Percentiles rank a stretch among this genome's conserved stretches.
These are phyloP conservation scores for Penaeus chinensis DNA, from an alignment of 1,140 invertebrate genomes.

Conservation along the genomic window DNA sequence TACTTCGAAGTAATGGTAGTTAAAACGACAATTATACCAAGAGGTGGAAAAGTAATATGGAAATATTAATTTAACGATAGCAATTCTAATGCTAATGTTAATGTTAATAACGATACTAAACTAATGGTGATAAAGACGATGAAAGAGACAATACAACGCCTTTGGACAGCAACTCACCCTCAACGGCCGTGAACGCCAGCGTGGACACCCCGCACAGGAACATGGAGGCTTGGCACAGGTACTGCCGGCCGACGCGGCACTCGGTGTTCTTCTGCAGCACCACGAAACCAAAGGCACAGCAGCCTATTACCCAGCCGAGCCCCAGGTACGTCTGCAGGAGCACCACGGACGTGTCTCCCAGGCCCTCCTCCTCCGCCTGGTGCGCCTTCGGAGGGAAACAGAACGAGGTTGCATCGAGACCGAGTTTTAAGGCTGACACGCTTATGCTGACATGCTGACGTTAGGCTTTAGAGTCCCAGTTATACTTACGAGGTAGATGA, in stretches of 20 bases:
- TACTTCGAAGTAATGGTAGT: background rate
- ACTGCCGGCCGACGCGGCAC: slow-evolving; percentile 86
- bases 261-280: slow-evolving; percentile 85
- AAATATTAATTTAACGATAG: background rate
- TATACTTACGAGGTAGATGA: slow-evolving; percentile 81
- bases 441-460: background rate
- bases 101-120: background rate
- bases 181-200: slow-evolving; percentile 83
- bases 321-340: slow-evolving; percentile 84
- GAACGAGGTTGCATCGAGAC: background rate
- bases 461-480: too few species aligned
- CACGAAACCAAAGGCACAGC: slow-evolving; percentile 82
- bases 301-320: slow-evolving; percentile 84
- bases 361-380: slow-evolving; percentile 75
- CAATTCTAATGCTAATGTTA: background rate
- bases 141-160: too few species aligned
- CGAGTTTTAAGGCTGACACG: background rate
- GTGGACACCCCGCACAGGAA: slow-evolving; percentile 84
- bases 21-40: background rate
- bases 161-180: slow-evolving; percentile 70
- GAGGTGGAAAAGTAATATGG: background rate
- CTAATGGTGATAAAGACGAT: background rate
- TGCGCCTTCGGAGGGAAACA: slow-evolving; percentile 72
- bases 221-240: slow-evolving; percentile 81
- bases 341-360: slow-evolving; percentile 76